These are phyloP conservation scores for Ochropleura leucogaster DNA, from an alignment of 2,888 invertebrate genomes.

Conservation along the genomic window DNA sequence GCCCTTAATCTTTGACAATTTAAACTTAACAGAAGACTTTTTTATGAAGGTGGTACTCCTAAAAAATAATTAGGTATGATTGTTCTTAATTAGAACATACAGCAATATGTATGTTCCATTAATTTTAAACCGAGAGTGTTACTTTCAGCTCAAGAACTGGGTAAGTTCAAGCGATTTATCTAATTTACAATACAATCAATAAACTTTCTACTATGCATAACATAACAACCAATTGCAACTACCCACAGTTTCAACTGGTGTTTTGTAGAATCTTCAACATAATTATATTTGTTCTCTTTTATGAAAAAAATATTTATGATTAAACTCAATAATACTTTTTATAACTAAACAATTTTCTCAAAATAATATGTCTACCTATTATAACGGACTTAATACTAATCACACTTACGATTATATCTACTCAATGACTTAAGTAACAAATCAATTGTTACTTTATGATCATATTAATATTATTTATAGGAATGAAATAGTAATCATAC, in stretches of 20 bases:
- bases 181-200: slow-evolving; percentile 8
- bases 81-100: slow-evolving; percentile 2
- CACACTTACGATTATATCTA: slow-evolving; percentile 17
- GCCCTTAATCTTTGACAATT: slow-evolving; percentile 18
- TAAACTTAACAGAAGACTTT: slow-evolving; percentile 39
- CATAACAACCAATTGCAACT: slow-evolving; percentile 17
- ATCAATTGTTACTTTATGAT: slow-evolving; percentile 18
- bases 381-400: slow-evolving; percentile 19
- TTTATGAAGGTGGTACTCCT: slow-evolving; percentile 21
- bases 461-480: slow-evolving; percentile 20
- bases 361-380: not conserved
- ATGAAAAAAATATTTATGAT: not conserved
- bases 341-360: not conserved
- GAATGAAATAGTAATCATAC: slow-evolving; percentile 28
- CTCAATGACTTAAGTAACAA: slow-evolving; percentile 4
- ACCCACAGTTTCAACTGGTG: not conserved
- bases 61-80: slow-evolving; percentile 19
- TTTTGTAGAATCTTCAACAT: slow-evolving; percentile 5
- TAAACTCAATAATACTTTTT: not conserved
- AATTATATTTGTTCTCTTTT: not conserved
- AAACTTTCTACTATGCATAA: not conserved
- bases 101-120: not conserved
- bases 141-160: slow-evolving; percentile 14
- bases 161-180: slow-evolving; percentile 17
- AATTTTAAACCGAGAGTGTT: slow-evolving; percentile 16